Evolutionary conservation across 2,113 vertebrate species (phyloP), one percentile per base, ranked within the genome.

Genomic region (Apodemus speciosus): DNA sequence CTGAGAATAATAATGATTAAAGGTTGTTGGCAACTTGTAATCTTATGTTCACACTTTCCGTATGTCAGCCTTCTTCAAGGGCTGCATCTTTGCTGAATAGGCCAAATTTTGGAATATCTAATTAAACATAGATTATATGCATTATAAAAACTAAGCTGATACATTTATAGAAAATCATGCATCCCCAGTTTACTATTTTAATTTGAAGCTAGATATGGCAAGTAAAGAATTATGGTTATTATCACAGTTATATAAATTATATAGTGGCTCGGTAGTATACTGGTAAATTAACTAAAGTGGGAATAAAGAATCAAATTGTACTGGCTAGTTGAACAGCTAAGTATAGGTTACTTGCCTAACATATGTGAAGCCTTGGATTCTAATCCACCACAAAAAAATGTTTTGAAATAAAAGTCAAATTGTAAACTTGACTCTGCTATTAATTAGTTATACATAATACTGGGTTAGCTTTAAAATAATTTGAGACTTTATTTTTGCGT

Each of bases 1-100:
- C 25, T 90, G 60, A 76, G 85, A 90, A 56, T 72, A 83, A 92
- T 88, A 84, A 94, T 94, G 83, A 95, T 81, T 96, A 95, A 95
- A 90, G 85, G 51, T 81, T 83, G 69, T 76, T 96, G 92, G 85
- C 93, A 96, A 62, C 56, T 89, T 94, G 79, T 90, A 95, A 84
- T 94, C 56, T 90, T 86, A 75, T 64, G 64, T 49, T 88, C 95
- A 87, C 35, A 84, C 38, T 84, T 94, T 87, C 56, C 68, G 43
- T 93, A 93, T 92, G 73, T 92, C 93, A 96, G 73, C 51, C 72
- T 86, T 95, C 88, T 88, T 88, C 46, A 93, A 91, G 16, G 40
- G 85, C 46, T 88, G 21, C 53, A 51, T 95, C 79, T 95, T 88
- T 94, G 69, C 84, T 87, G 90, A 95, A 85, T 25, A 95, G 66